These are phyloP conservation scores for Globodera ellingtonae DNA, from an alignment of 1,140 invertebrate species.

Conservation along the genomic window DNA sequence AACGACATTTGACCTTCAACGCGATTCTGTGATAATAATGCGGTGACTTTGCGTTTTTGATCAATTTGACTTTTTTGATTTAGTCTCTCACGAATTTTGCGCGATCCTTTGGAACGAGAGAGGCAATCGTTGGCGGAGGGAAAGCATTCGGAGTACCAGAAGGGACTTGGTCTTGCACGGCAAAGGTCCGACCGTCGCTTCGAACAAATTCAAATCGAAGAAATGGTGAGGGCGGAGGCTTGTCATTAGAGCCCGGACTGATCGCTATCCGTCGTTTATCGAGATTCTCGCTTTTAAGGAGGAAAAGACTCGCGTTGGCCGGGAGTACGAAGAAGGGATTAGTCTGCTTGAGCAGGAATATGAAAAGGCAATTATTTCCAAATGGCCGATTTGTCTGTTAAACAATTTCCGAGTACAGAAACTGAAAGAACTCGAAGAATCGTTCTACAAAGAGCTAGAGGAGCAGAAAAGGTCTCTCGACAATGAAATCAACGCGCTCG, in stretches of 20 bases:
- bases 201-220: background rate
- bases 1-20: background rate
- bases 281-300: background rate
- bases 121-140: background rate
- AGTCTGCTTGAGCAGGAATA: constrained; percentile 17
- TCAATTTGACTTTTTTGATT: background rate
- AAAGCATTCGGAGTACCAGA: background rate
- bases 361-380: background rate
- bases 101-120: constrained; percentile 1
- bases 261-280: too few relatives aligned
- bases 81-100: background rate
- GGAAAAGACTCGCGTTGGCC: background rate
- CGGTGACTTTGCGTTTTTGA: background rate
- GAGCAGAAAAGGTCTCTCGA: constrained; percentile 38
- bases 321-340: constrained; percentile 1
- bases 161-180: background rate
- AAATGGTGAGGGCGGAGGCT: background rate
- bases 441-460: constrained; percentile 35
- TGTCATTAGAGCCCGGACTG: too few relatives aligned
- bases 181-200: background rate
- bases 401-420: background rate
- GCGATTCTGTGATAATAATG: background rate
- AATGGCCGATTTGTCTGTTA: background rate
- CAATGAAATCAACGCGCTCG: constrained; percentile 26
- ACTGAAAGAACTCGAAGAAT: constrained; percentile 36